Percentiles rank a stretch among this genome's conserved stretches.
Conservation (phyloP, 2,888 invertebrate genomes). For the Calliopum simillimum region DNA sequence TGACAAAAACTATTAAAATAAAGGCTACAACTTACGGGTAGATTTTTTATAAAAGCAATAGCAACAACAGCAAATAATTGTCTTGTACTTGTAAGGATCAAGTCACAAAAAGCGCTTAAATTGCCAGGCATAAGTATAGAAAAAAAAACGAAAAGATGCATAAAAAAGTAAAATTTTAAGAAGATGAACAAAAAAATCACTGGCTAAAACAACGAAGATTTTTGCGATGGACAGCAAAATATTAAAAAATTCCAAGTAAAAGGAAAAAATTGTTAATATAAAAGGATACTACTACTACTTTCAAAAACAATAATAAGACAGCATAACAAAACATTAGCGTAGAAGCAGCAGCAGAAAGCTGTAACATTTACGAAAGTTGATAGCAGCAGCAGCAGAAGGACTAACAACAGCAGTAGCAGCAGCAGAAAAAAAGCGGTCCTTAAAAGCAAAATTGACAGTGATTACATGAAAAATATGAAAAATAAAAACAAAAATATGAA, state of each 20-base stretch:
- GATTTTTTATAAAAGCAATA: neutral
- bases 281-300: no score
- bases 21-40: neutral
- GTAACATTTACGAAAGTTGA: no score
- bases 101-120: constrained; percentile 3
- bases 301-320: no score
- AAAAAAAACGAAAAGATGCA: neutral
- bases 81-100: constrained; percentile 20
- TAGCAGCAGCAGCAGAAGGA: no score
- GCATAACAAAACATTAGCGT: no score
- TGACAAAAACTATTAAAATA: constrained; percentile 23
- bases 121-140: neutral
- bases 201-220: neutral
- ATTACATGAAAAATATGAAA: constrained; percentile 28
- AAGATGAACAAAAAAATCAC: constrained; percentile 1
- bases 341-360: no score
- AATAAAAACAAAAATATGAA: constrained; percentile 21
- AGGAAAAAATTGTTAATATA: no score
- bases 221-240: no score
- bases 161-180: no score
- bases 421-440: constrained; percentile 12
- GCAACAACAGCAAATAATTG: constrained; percentile 15
- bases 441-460: constrained; percentile 31
- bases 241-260: no score
- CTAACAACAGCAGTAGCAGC: neutral